Evolutionary conservation across 2,888 invertebrate species (phyloP), one percentile per base, ranked within the genome.

Genomic region (Tribolium freemani): DNA sequence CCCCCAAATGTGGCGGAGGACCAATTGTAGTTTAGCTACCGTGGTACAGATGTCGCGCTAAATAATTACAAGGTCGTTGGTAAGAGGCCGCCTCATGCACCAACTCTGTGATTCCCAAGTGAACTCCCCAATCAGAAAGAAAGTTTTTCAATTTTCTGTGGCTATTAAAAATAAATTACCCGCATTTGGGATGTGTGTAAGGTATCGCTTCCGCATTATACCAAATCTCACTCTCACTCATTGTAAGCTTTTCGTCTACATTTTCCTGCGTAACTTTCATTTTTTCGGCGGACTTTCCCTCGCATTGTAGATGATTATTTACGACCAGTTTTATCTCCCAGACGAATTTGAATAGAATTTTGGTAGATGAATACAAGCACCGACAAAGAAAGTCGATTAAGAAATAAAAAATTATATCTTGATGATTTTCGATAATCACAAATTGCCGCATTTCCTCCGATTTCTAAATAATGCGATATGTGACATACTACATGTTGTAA

Each of bases 201-300:
- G 26, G 26, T 26, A 26, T 26, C 26, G 26, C 26, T 26, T 26
- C 26, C 26, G 26, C 26, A 26, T 3, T 5, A 26, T 26, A 26
- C 26, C 44, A 60, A 73, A 74, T 76, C 76, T 76, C 76, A 76
- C 76, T 75, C 50, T 72, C 61, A 63, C 69, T 72, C 61, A n/a
- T 9, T 46, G 38, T 38, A 8, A 57, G 56, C 30, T 74, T 76
- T 76, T 76, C 74, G 76, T 72, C 72, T 56, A 54, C 61, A 74
- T 70, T 74, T 76, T 71, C 74, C 73, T 75, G 76, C 64, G 76
- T 76, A 71, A 72, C 76, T 76, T 76, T 76, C 76, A 68, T 76
- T 76, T 76, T 74, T 76, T 76, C 58, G 44, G 64, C 71, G 71
- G 67, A 74, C 76, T 76, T 76, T 76, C 76, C 72, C 73, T 63